phyloP scores from a whole-genome alignment of 2,113 vertebrate species.

The Pithys albifrons region DNA sequence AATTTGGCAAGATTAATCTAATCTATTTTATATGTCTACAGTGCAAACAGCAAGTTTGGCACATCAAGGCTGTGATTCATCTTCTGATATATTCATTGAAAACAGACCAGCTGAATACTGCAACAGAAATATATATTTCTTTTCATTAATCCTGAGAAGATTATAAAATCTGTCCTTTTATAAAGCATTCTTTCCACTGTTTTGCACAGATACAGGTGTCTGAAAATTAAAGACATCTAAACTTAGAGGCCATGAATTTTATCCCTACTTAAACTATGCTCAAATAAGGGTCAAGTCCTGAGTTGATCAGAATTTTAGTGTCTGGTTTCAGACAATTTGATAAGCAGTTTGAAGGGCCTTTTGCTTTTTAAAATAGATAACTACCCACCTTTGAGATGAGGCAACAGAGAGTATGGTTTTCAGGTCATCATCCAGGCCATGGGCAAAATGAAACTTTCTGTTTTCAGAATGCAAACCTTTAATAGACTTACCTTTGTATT shows the following conservation, averaged over 20 bases:
- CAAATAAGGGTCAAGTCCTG: neutral
- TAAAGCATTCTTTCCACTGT: neutral
- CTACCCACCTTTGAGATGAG: neutral
- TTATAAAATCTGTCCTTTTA: neutral
- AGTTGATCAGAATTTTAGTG: neutral
- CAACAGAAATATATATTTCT: neutral
- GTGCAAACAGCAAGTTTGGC: neutral
- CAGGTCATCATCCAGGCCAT: neutral
- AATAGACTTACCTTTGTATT: neutral
- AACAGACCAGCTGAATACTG: neutral
- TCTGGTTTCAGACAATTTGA: neutral
- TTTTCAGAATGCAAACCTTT: neutral
- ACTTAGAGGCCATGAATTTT: neutral
- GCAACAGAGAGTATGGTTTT: neutral
- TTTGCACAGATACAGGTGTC: neutral
- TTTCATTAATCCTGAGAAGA: neutral
- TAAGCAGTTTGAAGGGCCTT: neutral
- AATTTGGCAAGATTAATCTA: conserved; percentile 14
- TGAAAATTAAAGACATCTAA: neutral
- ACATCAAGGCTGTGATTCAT: conserved; percentile 15
- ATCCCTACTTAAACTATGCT: neutral
- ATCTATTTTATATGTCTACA: conserved; percentile 16
- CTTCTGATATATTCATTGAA: conserved; percentile 21
- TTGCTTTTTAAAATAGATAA: neutral
- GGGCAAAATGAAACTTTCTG: neutral